Evolutionary conservation across 2,113 vertebrate species (phyloP).

Genomic region (Gnathonemus longibarbis): DNA sequence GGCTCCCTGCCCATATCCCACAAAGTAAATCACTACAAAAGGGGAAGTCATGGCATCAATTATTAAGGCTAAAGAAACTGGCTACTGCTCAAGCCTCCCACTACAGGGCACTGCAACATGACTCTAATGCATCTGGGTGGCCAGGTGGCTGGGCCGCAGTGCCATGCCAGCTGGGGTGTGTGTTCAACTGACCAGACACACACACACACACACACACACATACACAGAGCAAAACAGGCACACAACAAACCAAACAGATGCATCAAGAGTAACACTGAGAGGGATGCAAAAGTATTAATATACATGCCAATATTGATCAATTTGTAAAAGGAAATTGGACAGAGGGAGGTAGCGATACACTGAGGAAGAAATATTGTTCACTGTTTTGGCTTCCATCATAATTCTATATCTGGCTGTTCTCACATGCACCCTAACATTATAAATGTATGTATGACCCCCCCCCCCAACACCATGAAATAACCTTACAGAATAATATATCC

Average conservation of each 20-base stretch:
- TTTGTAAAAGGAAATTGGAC: not conserved
- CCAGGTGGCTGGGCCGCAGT: conserved; percentile 40
- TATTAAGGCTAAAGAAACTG: conserved; percentile 34
- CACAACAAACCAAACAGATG: not conserved
- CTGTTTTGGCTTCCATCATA: not conserved
- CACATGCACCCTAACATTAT: not conserved
- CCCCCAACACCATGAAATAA: not conserved
- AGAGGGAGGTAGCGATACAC: not conserved
- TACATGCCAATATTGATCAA: not conserved
- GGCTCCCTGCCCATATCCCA: conserved; percentile 22
- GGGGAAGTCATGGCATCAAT: conserved; percentile 30
- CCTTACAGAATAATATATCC: not conserved
- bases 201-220: not conserved
- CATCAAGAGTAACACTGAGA: not conserved
- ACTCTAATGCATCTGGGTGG: conserved; percentile 35
- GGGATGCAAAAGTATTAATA: not conserved
- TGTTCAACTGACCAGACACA: not conserved
- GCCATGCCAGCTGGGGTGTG: conserved; percentile 9
- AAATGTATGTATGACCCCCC: not conserved
- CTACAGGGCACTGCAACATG: conserved; percentile 24
- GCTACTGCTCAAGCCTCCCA: conserved; percentile 25
- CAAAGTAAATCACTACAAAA: conserved; percentile 31
- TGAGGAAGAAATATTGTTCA: not conserved
- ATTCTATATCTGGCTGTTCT: not conserved
- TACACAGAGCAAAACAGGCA: not conserved